Evolutionary conservation across 2,113 vertebrate genomes (phyloP).

Genomic region (Brienomyrus brachyistius): DNA sequence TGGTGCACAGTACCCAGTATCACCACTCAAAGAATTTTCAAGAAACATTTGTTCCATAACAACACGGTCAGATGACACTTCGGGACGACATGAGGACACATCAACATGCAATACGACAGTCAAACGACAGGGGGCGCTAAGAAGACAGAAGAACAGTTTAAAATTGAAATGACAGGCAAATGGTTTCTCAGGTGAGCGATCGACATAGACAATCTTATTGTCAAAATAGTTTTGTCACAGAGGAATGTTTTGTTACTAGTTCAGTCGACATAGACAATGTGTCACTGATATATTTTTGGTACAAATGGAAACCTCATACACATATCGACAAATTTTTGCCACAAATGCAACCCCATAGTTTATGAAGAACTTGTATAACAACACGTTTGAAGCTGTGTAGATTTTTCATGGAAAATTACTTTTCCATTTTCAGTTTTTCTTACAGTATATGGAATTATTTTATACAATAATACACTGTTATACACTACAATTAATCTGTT

Average conservation of each 20-base stretch:
- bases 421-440: background rate
- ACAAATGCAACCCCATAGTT: background rate
- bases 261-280: no score
- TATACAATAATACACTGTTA: background rate
- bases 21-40: no score
- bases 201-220: no score
- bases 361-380: background rate
- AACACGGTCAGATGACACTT: background rate
- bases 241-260: no score
- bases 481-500: background rate
- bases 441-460: background rate
- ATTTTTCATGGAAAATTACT: background rate
- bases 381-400: background rate
- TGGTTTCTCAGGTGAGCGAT: no score
- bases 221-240: no score
- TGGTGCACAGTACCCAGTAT: no score
- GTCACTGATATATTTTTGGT: no score
- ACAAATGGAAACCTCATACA: no score
- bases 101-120: background rate
- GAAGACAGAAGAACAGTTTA: background rate
- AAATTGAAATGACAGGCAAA: background rate
- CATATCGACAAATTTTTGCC: no score
- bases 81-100: no score
- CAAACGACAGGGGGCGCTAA: background rate
- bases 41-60: background rate